Evolutionary conservation across 1,140 invertebrate genomes (phyloP).

Genomic region (Adoxophyes honmai): DNA sequence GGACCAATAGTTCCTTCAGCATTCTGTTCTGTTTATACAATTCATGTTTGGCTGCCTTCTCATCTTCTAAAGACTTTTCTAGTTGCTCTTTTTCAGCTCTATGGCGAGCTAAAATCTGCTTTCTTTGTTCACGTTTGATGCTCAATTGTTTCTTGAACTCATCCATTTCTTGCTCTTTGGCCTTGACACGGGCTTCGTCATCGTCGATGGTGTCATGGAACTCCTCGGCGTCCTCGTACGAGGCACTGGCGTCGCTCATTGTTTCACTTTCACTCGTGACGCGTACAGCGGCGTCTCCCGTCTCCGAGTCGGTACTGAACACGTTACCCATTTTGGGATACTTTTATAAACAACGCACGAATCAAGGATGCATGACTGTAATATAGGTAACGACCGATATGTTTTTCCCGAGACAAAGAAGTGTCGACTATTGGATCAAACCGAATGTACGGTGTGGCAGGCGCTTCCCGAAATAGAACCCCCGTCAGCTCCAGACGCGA

Average conservation of each 20-base stretch:
- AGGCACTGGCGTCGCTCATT: constrained; percentile 42
- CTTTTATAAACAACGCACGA: constrained; percentile 62
- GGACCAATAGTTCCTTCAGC: constrained; percentile 62
- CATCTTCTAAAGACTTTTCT: constrained; percentile 72
- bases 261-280: constrained; percentile 50
- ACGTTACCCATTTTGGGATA: constrained; percentile 71
- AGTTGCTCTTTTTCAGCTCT: constrained; percentile 77
- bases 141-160: constrained; percentile 79
- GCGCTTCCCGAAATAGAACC: constrained; percentile 61
- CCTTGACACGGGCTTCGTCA: constrained; percentile 45
- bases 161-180: constrained; percentile 69
- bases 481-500: constrained; percentile 42
- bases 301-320: constrained; percentile 51
- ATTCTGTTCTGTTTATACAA: constrained; percentile 60
- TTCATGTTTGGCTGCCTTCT: constrained; percentile 72
- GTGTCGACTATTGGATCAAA: constrained; percentile 49
- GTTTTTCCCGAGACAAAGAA: constrained; percentile 71
- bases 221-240: constrained; percentile 33
- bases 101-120: constrained; percentile 77
- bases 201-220: constrained; percentile 46
- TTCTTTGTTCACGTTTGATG: constrained; percentile 78
- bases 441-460: constrained; percentile 41
- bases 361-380: constrained; percentile 41
- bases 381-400: constrained; percentile 54
- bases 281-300: constrained; percentile 30